Base-by-base conservation (phyloP, 2,113 vertebrate species). In the Hystrix cristata region DNA sequence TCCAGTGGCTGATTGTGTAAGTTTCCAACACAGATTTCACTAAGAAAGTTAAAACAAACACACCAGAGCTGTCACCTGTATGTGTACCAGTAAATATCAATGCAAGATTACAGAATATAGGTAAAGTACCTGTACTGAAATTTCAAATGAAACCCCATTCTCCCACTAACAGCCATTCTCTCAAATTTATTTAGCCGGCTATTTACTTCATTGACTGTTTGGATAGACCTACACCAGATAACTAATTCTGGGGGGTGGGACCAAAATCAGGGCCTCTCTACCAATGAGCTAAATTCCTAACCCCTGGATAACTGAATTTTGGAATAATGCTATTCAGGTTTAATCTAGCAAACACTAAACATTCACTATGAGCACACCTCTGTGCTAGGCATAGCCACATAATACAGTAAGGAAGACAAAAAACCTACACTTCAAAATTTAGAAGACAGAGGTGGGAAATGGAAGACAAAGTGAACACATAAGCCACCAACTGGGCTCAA, bases 41-140 rank as follows among this genome's bases (percentile, higher is more conserved):
- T 57, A 60, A 89, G 60, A 88, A 92, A 93, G 95, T 85, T 95
- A 96, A 93, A 91, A 96, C 93, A 96, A 90, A 90, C 10, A 55
- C 43, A 38, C 48, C 43, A 55, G 80, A 83, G 83, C 74, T 85
- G 71, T 1, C 87, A 91, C 94, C 93, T 89, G 81, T 31, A 43
- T 21, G n/a, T 16, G 85, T 78, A 57, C 29, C 91, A 87, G 65
- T 81, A 95, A 88, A 74, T 48, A 79, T 27, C 91, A 91, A 78
- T 72, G 79, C 7, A 48, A 25, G 78, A 65, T 60, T 46, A 76
- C 2, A 48, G 71, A 55, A 85, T 48, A 9, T n/a, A 46, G 23
- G 74, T 55, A 53, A 76, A 64, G n/a, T 65, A 1, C 15, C 23
- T 23, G 27, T 16, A 25, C 57, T 1, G 7, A 38, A 80, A 78